Evolutionary conservation across 2,888 invertebrate species (phyloP), one percentile per base, ranked within the genome.

Genomic region (Laothoe populi): DNA sequence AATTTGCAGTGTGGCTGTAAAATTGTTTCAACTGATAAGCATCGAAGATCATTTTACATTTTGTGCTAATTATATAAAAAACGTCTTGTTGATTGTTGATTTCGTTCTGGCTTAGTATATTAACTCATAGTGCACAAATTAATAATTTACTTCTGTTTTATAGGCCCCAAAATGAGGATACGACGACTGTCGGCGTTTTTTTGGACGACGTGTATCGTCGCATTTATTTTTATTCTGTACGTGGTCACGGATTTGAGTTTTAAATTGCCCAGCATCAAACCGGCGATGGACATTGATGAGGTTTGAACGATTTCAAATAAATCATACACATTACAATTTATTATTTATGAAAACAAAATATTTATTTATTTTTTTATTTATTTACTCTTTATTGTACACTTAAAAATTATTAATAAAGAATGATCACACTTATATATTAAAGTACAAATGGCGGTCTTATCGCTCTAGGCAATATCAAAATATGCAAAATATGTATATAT

Each of bases 241-340:
- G 88, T 95, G 61, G 94, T 95, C 70, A 94, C 95, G 64, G 95
- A 96, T 80, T 84, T 95, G 60, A 94, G 94, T 62, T 90, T 95
- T 63, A 94, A 94, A 73, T 87, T 95, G 59, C 94, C 93, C 35
- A 94, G 91, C 63, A 93, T 93, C 64, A 91, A 87, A 62, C 90
- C 94, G 5, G 94, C 93, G 62, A 78, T 83, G 66, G 94, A 95
- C 65, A 74, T 94, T 65, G 94, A 95, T 80, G 94, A 95, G 82
- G 95, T 96, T 86, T 93, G 93, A 92, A 63, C 38, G 1, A 58
- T 60, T 26, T 26, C 26, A 26, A 26, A 26, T 4, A 4, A 26
- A 3, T 26, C 26, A 26, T 26, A 26, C 7, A 26, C 26, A 26
- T n/a, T n/a, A n/a, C n/a, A 26, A 4, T 26, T 26, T 26, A 26